Percentiles rank a stretch among this genome's conserved stretches.
phyloP scores from a whole-genome alignment of 1,140 invertebrate genomes.

The Euwallacea fornicatus region DNA sequence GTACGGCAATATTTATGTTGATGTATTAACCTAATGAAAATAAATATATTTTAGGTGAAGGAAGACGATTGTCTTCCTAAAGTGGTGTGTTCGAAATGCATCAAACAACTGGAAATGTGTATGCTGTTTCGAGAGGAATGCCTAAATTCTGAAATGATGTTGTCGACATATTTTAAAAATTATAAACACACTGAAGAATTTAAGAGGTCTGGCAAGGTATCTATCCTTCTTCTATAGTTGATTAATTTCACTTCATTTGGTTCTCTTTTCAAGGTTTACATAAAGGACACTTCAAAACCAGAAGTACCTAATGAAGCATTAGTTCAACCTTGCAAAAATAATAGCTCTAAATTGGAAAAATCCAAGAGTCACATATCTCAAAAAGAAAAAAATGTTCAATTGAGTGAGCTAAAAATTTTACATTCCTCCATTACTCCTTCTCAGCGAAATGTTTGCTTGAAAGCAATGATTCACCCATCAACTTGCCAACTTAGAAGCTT shows the following conservation, averaged over 20 bases:
- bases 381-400: neutral
- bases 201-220: conserved; percentile 64
- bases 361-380: too few species aligned
- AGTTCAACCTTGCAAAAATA: too few species aligned
- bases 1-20: conserved; percentile 50
- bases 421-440: too few species aligned
- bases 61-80: conserved; percentile 72
- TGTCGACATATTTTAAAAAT: conserved; percentile 67
- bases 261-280: conserved; percentile 53
- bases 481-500: too few species aligned
- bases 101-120: conserved; percentile 64
- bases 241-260: neutral
- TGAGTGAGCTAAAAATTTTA: neutral
- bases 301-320: neutral
- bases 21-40: neutral
- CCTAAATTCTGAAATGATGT: conserved; percentile 66
- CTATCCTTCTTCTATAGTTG: too few species aligned
- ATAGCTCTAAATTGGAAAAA: too few species aligned
- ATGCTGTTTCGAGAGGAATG: conserved; percentile 67
- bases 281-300: conserved; percentile 54
- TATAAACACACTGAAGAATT: conserved; percentile 64
- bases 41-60: conserved; percentile 57
- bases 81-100: conserved; percentile 67
- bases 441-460: too few species aligned
- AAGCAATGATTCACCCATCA: neutral